Conservation (phyloP, 1,140 invertebrate genomes). For the Dinothrombium tinctorium region DNA sequence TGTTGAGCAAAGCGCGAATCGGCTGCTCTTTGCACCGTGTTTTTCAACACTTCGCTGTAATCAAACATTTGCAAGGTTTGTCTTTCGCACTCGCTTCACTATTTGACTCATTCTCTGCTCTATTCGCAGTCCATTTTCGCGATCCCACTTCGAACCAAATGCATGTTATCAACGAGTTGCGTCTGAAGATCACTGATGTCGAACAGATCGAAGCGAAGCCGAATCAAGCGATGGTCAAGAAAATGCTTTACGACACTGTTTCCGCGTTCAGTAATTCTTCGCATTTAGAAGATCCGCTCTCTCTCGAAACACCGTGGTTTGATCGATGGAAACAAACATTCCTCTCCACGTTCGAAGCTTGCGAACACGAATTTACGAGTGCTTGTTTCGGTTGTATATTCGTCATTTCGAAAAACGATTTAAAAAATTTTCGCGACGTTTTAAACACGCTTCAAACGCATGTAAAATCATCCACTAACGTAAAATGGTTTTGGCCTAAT, state of each 20-base stretch:
- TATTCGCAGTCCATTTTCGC: background rate
- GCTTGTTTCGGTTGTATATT: slow-evolving; percentile 10
- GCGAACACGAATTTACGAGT: slow-evolving; percentile 13
- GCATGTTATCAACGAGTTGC: background rate
- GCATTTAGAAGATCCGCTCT: background rate
- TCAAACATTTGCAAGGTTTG: slow-evolving; percentile 6
- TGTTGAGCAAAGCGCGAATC: too few species aligned
- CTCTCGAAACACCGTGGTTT: slow-evolving; percentile 12
- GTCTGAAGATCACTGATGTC: background rate
- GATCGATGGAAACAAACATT: slow-evolving; percentile 11
- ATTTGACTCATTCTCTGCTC: background rate
- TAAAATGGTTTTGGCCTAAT: slow-evolving; percentile 1
- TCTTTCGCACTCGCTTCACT: background rate
- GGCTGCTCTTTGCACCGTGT: background rate
- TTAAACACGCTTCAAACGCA: background rate
- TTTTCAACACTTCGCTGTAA: slow-evolving; percentile 5
- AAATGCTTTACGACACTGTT: slow-evolving; percentile 8
- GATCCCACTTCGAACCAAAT: background rate
- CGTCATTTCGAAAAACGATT: slow-evolving; percentile 9
- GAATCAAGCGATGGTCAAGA: slow-evolving; percentile 3
- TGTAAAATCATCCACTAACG: slow-evolving; percentile 1
- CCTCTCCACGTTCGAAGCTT: slow-evolving; percentile 5
- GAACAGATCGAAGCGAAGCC: slow-evolving; percentile 4
- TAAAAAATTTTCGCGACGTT: slow-evolving; percentile 8
- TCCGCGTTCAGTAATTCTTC: background rate